Conservation (phyloP, 2,888 invertebrate genomes). For the Scotopteryx bipunctaria region DNA sequence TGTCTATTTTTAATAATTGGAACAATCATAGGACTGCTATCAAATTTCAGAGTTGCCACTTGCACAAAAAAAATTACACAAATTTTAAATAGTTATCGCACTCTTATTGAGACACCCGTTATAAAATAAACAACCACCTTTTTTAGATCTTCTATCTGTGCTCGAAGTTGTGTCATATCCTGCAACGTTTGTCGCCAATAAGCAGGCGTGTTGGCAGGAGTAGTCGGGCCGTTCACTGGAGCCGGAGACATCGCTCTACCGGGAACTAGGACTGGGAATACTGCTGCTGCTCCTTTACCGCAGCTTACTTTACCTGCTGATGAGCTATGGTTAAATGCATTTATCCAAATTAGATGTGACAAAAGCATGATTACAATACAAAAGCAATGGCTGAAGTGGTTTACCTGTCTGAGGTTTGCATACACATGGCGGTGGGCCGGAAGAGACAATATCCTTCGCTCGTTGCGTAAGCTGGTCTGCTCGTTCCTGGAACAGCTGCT, state of each 20-base stretch:
- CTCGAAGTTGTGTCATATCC: conserved; percentile 56
- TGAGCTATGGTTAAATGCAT: too few relatives aligned
- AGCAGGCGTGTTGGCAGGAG: conserved; percentile 24
- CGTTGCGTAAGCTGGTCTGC: conserved; percentile 56
- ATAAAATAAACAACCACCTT: too few relatives aligned
- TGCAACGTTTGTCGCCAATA: conserved; percentile 53
- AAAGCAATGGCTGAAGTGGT: too few relatives aligned
- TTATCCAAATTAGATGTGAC: too few relatives aligned
- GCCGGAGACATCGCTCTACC: not conserved
- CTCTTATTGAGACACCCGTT: too few relatives aligned
- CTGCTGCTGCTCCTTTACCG: conserved; percentile 4
- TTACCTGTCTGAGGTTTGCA: conserved; percentile 40
- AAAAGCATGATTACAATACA: not conserved
- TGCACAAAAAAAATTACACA: too few relatives aligned
- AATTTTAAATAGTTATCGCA: too few relatives aligned
- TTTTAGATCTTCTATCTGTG: conserved; percentile 60
- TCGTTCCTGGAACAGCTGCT: conserved; percentile 60
- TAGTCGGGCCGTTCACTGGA: conserved; percentile 2
- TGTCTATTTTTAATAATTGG: too few relatives aligned
- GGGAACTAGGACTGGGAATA: conserved; percentile 8
- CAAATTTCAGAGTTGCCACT: too few relatives aligned
- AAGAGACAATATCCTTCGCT: conserved; percentile 51
- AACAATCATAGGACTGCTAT: too few relatives aligned
- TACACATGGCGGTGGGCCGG: conserved; percentile 59
- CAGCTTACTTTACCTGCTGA: not conserved